These are phyloP conservation scores for Champsocephalus esox DNA, from an alignment of 2,797 vertebrate species.

Conservation along the genomic window DNA sequence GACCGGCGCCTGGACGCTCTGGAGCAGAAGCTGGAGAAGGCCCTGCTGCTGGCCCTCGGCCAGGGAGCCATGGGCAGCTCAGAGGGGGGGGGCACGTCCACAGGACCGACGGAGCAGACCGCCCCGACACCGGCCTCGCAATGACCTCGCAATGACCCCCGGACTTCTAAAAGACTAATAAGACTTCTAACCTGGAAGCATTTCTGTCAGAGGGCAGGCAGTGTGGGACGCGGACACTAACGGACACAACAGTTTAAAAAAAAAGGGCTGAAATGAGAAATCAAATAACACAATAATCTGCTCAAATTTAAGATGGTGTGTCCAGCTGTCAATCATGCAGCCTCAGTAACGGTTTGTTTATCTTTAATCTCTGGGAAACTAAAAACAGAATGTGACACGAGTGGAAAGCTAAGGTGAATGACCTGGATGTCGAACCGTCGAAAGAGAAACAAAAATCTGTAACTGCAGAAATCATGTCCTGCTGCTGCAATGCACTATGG, in stretches of 20 bases:
- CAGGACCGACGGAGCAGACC: background rate
- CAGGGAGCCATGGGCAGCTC: conserved; percentile 13
- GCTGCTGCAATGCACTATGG: background rate
- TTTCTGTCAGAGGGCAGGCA: background rate
- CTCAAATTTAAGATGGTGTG: background rate
- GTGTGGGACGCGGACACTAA: background rate
- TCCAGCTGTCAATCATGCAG: background rate
- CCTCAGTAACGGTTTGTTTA: conserved; percentile 4
- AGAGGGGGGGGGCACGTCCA: conserved; percentile 1
- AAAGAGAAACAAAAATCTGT: background rate
- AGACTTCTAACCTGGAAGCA: conserved; percentile 17
- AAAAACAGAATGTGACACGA: background rate
- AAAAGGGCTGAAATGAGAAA: background rate
- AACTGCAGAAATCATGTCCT: background rate
- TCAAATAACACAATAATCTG: background rate
- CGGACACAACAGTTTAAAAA: background rate
- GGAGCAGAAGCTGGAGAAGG: conserved; percentile 81
- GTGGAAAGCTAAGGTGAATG: background rate
- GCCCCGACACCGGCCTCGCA: background rate
- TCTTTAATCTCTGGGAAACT: conserved; percentile 13
- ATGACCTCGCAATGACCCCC: conserved; percentile 40
- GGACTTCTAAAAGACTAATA: background rate
- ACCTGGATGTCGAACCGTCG: background rate
- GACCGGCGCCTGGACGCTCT: conserved; percentile 82
- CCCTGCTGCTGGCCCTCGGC: conserved; percentile 57